Percentiles rank a stretch among this genome's conserved stretches.
These are phyloP conservation scores for Triplophysa yarkandensis DNA, from an alignment of 2,797 vertebrate species.

Conservation along the genomic window DNA sequence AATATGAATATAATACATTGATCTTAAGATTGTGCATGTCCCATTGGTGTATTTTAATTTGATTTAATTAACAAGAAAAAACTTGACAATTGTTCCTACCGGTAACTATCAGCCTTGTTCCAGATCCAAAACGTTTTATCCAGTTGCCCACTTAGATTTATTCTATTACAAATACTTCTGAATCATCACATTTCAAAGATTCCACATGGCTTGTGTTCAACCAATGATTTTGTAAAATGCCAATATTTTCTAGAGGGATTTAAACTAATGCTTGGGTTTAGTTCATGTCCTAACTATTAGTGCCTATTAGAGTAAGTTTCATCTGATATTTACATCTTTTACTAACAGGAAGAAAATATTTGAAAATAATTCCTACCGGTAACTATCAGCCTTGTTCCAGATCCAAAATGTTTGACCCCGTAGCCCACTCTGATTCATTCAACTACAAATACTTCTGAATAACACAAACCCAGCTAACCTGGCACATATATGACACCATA, in stretches of 20 bases:
- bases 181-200: neutral
- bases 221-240: too few relatives aligned
- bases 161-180: constrained; percentile 19
- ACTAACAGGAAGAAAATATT: neutral
- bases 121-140: constrained; percentile 36
- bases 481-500: too few relatives aligned
- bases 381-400: constrained; percentile 34
- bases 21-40: too few relatives aligned
- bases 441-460: constrained; percentile 20
- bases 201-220: too few relatives aligned
- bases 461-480: neutral
- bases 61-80: neutral
- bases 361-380: neutral
- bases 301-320: too few relatives aligned
- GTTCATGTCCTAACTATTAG: too few relatives aligned
- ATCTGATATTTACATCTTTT: neutral
- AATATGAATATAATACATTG: too few relatives aligned
- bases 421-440: neutral
- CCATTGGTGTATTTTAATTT: too few relatives aligned
- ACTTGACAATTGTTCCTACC: neutral
- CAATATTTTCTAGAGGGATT: too few relatives aligned
- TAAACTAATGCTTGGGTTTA: too few relatives aligned
- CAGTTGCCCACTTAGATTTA: neutral
- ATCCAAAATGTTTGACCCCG: constrained; percentile 9
- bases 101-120: constrained; percentile 26